Evolutionary conservation across 2,797 vertebrate species (phyloP).

Genomic region (Hippocampus kuda): DNA sequence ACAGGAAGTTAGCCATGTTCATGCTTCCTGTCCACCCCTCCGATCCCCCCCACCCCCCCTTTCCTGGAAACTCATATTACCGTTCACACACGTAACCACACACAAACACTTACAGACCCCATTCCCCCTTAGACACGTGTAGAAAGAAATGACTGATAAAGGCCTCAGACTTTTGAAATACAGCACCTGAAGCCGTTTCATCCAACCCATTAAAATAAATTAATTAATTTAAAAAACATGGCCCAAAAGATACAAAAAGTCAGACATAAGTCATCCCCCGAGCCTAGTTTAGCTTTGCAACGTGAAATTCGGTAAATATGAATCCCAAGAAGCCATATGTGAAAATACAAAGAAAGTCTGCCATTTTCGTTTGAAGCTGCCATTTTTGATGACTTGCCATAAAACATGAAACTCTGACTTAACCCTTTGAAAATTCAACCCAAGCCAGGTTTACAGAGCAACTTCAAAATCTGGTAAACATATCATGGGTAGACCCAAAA

Average conservation of each 20-base stretch:
- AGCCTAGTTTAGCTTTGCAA: background rate
- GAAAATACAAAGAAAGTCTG: no score
- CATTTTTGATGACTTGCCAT: no score
- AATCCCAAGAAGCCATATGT: no score
- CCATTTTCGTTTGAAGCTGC: no score
- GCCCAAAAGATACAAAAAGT: no score
- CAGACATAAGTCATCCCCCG: background rate
- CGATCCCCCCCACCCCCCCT: slow-evolving; percentile 56
- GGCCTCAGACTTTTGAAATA: background rate
- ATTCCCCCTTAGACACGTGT: background rate
- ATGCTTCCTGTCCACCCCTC: slow-evolving; percentile 68
- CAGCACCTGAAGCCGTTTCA: background rate
- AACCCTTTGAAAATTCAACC: background rate
- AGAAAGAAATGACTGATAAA: background rate
- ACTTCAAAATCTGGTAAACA: background rate
- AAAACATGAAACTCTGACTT: no score
- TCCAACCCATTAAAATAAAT: background rate
- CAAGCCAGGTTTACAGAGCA: background rate
- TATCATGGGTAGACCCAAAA: background rate
- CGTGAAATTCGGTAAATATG: no score
- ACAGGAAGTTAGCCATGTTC: slow-evolving; percentile 69
- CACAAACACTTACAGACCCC: slow-evolving; percentile 23
- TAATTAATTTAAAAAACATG: no score
- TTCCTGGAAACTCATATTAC: slow-evolving; percentile 65
- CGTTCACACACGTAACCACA: slow-evolving; percentile 36